Percentiles rank a stretch among this genome's conserved stretches.
phyloP scores from a whole-genome alignment of 2,888 invertebrate genomes.

The Thymelicus acteon region DNA sequence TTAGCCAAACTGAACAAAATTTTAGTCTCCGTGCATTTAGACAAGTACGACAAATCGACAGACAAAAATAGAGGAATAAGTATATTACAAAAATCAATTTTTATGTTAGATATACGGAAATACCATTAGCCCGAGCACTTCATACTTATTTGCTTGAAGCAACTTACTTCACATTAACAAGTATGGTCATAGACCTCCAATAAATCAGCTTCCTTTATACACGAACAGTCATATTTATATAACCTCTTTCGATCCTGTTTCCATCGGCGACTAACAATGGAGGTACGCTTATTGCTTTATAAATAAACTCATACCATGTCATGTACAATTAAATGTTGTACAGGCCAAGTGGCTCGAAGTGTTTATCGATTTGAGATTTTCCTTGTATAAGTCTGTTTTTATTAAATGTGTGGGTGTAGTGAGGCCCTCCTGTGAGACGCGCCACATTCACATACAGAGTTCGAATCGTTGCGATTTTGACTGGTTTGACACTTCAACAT shows the following conservation, averaged over 20 bases:
- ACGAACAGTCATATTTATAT: conserved; percentile 26
- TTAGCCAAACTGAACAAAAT: no score
- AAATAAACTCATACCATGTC: conserved; percentile 36
- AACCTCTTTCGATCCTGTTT: conserved; percentile 31
- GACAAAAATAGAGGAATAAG: no score
- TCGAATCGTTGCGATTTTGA: conserved; percentile 14
- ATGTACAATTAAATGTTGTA: conserved; percentile 36
- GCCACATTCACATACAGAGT: conserved; percentile 29
- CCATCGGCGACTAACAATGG: conserved; percentile 29
- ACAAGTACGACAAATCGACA: no score
- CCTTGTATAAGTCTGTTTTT: conserved; percentile 47
- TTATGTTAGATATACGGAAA: background rate
- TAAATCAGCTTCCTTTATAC: conserved; percentile 22
- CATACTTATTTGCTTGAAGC: background rate
- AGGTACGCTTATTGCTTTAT: conserved; percentile 35
- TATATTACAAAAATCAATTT: no score
- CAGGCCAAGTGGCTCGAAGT: conserved; percentile 34
- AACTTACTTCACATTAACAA: background rate
- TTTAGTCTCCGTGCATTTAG: no score
- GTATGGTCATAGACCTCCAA: conserved; percentile 13
- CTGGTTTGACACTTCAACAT: background rate
- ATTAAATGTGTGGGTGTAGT: conserved; percentile 45
- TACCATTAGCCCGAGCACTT: background rate
- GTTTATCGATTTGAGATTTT: conserved; percentile 46
- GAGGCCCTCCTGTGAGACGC: conserved; percentile 30